Evolutionary conservation across 1,140 invertebrate genomes (phyloP).

Genomic region (Chironomus tepperi): DNA sequence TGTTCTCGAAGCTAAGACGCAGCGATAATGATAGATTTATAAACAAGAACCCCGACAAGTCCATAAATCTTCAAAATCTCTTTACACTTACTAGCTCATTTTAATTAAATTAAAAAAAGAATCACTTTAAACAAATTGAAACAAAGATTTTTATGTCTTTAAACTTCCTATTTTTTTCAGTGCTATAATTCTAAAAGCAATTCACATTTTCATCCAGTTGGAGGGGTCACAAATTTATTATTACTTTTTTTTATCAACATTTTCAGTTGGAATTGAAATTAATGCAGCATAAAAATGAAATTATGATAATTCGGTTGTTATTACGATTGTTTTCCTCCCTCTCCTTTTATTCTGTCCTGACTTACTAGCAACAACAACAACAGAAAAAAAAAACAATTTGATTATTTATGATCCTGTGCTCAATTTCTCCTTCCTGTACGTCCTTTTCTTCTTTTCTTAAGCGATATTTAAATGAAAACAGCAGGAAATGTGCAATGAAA

Average conservation of each 20-base stretch:
- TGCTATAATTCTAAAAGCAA: no score
- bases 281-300: slow-evolving; percentile 14
- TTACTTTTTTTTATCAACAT: no score
- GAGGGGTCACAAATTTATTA: background rate
- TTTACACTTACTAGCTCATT: background rate
- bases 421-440: background rate
- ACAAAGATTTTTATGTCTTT: no score
- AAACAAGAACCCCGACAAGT: no score
- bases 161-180: no score
- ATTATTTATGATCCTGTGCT: background rate
- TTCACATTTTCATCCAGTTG: background rate
- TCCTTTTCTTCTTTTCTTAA: background rate
- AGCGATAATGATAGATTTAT: no score
- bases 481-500: slow-evolving; percentile 6
- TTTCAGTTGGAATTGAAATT: background rate
- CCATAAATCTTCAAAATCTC: no score
- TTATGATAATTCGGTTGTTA: background rate
- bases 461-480: slow-evolving; percentile 9
- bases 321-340: background rate
- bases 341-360: background rate
- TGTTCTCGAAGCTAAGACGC: no score
- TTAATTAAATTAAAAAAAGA: background rate
- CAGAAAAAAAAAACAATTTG: background rate
- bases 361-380: background rate
- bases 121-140: background rate